Evolutionary conservation across 2,888 invertebrate species (phyloP).

Genomic region (Xestia c-nigrum): DNA sequence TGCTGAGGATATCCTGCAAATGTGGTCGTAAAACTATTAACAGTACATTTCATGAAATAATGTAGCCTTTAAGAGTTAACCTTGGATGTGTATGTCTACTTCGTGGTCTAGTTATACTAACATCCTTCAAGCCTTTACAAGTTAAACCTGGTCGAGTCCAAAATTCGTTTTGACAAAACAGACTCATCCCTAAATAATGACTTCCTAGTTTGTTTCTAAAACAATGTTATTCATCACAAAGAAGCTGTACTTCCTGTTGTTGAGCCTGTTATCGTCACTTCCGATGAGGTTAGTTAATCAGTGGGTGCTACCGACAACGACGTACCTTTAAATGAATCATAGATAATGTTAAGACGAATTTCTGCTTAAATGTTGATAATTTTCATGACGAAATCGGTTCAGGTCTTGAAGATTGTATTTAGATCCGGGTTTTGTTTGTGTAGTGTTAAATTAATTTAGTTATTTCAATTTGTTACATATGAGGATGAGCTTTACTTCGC

Average conservation of each 20-base stretch:
- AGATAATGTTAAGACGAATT: slow-evolving; percentile 21
- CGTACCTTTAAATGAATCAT: slow-evolving; percentile 46
- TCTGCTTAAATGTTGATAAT: slow-evolving; percentile 8
- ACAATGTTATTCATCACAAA: slow-evolving; percentile 54
- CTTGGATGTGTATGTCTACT: not conserved
- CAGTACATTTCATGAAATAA: not conserved
- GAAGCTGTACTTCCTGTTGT: slow-evolving; percentile 51
- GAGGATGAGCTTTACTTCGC: too few relatives aligned
- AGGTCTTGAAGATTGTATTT: not conserved
- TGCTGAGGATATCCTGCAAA: not conserved
- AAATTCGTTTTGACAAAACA: slow-evolving; percentile 3
- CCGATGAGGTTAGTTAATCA: slow-evolving; percentile 46
- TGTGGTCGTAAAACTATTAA: not conserved
- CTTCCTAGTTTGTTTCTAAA: slow-evolving; percentile 44
- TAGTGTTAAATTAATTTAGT: not conserved
- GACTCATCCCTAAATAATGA: slow-evolving; percentile 25
- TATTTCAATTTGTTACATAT: not conserved
- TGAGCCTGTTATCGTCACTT: slow-evolving; percentile 48
- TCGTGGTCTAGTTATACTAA: not conserved
- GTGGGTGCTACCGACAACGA: slow-evolving; percentile 41
- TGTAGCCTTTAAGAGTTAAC: not conserved
- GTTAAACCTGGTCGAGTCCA: too few relatives aligned
- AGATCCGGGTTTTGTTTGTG: slow-evolving; percentile 17
- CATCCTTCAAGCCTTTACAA: not conserved
- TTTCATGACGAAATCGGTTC: slow-evolving; percentile 21